Evolutionary conservation across 2,888 invertebrate genomes (phyloP), one percentile per base, ranked within the genome.

Genomic region (Eupithecia vulgata): DNA sequence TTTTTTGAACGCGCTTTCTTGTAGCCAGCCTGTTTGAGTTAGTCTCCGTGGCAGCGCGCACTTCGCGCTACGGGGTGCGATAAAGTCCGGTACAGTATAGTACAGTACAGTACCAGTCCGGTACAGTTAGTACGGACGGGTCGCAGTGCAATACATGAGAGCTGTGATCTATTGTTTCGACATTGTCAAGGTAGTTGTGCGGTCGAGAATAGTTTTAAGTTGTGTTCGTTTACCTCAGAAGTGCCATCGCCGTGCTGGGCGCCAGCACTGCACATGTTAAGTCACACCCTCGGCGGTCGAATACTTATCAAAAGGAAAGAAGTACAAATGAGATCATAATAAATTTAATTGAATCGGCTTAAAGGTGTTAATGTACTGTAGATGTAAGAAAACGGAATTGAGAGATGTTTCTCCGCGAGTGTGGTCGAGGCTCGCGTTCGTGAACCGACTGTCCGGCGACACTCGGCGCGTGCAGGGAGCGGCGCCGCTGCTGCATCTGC

Each of bases 301-400:
- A 85, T 85, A 85, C 85, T 85, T 84, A 86, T 87, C 86, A 82
- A 81, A 81, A 73, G 84, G 88, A 90, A 88, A 86, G 84, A 91
- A 93, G 93, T 93, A 93, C 93, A 93, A 93, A 91, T 83, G 83
- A 87, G 88, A 88, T 87, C 88, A 88, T 90, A 90, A 90, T 89
- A 90, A 85, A 85, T 79, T 81, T 85, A 86, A 90, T 87, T 83
- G 87, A 88, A 89, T 91, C 90, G 91, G 91, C 90, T 91, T 92
- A 92, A 89, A 88, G 81, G 84, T 86, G 83, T 87, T 85, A 82
- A 86, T 83, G 84, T 87, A 88, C 86, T 84, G 81, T 92, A 92
- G 79, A 90, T 87, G 79, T 92, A 91, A 91, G 92, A 81, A 82
- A 88, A 81, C 86, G 93, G 92, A 92, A 91, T 93, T 92, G 92